Percentiles rank a stretch among this genome's conserved stretches.
Conservation (phyloP, 2,888 invertebrate species). For the Carcina quercana region DNA sequence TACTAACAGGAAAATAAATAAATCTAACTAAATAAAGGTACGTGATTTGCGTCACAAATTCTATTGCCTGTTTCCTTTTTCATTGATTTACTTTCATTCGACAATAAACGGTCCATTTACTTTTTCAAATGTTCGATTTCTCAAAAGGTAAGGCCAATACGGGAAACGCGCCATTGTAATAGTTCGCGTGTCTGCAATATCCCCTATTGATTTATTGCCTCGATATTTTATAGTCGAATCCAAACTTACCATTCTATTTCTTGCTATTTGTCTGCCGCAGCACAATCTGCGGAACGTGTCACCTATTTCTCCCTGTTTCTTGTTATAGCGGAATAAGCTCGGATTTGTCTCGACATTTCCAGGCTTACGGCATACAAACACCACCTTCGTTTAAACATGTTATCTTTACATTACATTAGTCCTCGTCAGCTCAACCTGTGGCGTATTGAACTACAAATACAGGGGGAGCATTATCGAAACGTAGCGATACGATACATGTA, state of each 20-base stretch:
- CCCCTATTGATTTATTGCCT: conserved; percentile 27
- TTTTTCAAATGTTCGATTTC: too few species aligned
- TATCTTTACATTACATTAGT: conserved; percentile 39
- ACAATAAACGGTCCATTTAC: too few species aligned
- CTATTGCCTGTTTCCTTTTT: too few species aligned
- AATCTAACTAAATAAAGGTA: too few species aligned
- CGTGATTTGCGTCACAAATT: too few species aligned
- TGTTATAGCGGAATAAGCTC: conserved; percentile 18
- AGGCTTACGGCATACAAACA: conserved; percentile 15
- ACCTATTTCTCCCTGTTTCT: too few species aligned
- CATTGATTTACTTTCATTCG: too few species aligned
- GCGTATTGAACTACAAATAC: conserved; percentile 22
- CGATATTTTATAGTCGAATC: conserved; percentile 30
- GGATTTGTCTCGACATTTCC: conserved; percentile 15
- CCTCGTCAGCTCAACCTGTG: conserved; percentile 38
- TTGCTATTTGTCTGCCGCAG: conserved; percentile 20
- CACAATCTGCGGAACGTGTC: too few species aligned
- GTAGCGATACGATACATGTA: conserved; percentile 25
- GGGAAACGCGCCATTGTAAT: too few species aligned
- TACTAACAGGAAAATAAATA: too few species aligned
- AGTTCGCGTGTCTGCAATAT: conserved; percentile 21
- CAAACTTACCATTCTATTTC: conserved; percentile 25
- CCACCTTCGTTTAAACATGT: conserved; percentile 18
- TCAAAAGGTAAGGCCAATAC: too few species aligned
- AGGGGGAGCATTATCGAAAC: conserved; percentile 18